Evolutionary conservation across 2,113 vertebrate genomes (phyloP).

Genomic region (Python bivittatus): DNA sequence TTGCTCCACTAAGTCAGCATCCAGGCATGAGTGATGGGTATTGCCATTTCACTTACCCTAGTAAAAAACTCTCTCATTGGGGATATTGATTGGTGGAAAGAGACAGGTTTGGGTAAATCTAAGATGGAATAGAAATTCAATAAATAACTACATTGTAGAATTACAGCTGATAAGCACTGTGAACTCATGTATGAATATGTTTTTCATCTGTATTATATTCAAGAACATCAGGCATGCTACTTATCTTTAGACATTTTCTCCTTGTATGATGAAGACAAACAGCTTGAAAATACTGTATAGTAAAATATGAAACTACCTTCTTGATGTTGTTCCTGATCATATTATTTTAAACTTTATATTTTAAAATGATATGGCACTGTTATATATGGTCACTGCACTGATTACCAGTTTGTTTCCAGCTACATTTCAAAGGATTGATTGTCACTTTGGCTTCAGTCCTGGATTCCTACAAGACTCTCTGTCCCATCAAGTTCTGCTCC

Average conservation of each 20-base stretch:
- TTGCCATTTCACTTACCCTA: background rate
- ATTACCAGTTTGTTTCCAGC: background rate
- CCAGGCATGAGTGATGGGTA: background rate
- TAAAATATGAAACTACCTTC: background rate
- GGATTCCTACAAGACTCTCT: background rate
- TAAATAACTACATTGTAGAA: background rate
- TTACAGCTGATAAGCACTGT: background rate
- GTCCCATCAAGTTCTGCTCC: background rate
- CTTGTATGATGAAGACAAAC: background rate
- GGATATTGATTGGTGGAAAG: background rate
- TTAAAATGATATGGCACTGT: background rate
- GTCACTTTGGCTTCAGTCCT: background rate
- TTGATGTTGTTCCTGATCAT: background rate
- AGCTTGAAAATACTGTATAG: background rate
- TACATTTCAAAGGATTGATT: background rate
- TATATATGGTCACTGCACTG: background rate
- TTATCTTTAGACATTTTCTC: background rate
- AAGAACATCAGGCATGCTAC: background rate
- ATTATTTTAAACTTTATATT: background rate
- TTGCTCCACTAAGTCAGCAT: background rate
- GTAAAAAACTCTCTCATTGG: background rate
- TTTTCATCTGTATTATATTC: background rate
- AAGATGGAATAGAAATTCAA: background rate
- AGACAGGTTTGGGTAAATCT: background rate
- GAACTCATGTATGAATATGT: background rate